phyloP scores from a whole-genome alignment of 2,113 vertebrate species.

The Oncorhynchus masou region DNA sequence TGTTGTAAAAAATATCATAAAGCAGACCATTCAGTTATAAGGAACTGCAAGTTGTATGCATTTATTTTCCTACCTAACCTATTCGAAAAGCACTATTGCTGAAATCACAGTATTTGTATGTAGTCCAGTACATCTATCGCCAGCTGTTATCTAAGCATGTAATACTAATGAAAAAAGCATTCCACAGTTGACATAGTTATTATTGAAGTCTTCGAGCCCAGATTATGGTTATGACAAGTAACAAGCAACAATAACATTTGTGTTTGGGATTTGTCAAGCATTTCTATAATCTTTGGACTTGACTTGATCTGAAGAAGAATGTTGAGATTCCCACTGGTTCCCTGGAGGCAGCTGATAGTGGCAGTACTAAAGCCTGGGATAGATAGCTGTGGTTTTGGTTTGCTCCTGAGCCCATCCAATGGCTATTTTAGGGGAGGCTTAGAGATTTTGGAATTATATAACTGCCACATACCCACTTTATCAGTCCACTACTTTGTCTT shows the following conservation, averaged over 20 bases:
- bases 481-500: conserved; percentile 48
- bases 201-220: neutral
- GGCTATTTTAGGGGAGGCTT: conserved; percentile 59
- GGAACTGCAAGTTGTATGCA: neutral
- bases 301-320: neutral
- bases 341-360: neutral
- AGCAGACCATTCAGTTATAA: neutral
- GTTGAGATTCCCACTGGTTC: neutral
- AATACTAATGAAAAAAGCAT: too few relatives aligned
- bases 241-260: neutral
- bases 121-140: neutral
- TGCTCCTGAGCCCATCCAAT: conserved; percentile 38
- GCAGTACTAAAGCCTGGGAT: neutral
- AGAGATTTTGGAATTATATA: conserved; percentile 68
- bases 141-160: neutral
- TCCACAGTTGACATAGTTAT: neutral
- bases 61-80: neutral
- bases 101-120: neutral
- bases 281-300: neutral
- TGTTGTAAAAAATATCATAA: too few relatives aligned
- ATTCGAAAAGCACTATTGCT: neutral
- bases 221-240: neutral
- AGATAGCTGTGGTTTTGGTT: conserved; percentile 19
- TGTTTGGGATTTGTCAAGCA: too few relatives aligned
- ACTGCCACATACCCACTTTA: conserved; percentile 64